Conservation (phyloP, 1,140 invertebrate genomes). For the Lamellibrachia luymesi region DNA sequence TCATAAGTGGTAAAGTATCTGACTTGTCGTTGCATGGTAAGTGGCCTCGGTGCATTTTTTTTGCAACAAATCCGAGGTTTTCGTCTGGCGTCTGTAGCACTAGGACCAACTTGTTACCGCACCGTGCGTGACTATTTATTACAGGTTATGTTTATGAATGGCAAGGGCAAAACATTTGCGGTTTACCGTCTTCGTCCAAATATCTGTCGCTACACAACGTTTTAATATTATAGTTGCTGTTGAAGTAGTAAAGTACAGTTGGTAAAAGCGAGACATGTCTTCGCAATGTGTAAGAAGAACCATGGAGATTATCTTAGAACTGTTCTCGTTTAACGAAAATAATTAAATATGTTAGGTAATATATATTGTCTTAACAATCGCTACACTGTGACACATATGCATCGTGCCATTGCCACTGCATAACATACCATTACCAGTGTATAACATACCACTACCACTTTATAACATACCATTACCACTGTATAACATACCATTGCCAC, state of each 20-base stretch:
- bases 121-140: background rate
- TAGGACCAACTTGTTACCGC: background rate
- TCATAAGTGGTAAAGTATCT: background rate
- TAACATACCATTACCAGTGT: too few relatives aligned
- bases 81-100: background rate
- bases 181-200: background rate
- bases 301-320: background rate
- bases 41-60: background rate
- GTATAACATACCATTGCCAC: background rate
- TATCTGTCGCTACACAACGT: background rate
- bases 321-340: background rate
- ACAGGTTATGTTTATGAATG: background rate
- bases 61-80: background rate
- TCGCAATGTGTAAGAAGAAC: background rate
- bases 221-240: background rate
- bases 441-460: too few relatives aligned
- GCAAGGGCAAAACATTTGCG: too few relatives aligned
- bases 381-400: too few relatives aligned
- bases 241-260: background rate
- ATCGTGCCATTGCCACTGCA: too few relatives aligned
- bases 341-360: background rate
- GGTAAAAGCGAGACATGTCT: background rate
- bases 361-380: background rate
- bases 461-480: background rate
- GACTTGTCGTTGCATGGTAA: background rate